Evolutionary conservation across 1,140 invertebrate genomes (phyloP), one percentile per base, ranked within the genome.

Genomic region (Holcopasites calliopsidis): DNA sequence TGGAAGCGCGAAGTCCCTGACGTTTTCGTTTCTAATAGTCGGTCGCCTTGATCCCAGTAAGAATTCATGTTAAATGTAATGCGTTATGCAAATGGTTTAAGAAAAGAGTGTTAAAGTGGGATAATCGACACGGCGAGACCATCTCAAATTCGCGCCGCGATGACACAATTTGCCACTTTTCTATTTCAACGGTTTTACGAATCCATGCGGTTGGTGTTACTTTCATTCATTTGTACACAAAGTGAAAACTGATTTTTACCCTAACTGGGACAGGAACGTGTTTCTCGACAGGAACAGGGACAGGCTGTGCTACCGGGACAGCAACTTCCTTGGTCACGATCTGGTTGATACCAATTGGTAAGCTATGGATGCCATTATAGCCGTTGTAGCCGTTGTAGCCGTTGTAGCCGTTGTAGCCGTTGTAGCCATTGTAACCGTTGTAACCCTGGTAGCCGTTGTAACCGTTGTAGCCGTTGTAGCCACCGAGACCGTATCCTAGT

Each of bases 271-370:
- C 83, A 13, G 90, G 87, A 23, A 90, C 77, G 16, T 87, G 90
- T 78, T 83, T 91, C 76, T 91, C 90, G 52, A 91, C 76, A 4
- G 89, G 78, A 5, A 89, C 86, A 26, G 88, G 80, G 11, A 90
- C 81, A 10, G 87, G 89, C 55, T 90, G 89, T 0, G 90, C 76
- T n/a, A 89, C 85, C 2, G 89, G 87, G 13, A 91, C 89, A 49
- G 88, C 71, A 3, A 90, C 87, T 84, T 90, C 88, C 52, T 88
- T 88, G 44, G 88, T 90, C 72, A 91, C 72, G 31, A 90, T 77
- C 23, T 1, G 33, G 28, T 8, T 33, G 18, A 26, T n/a, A n/a
- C 40, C 1, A 26, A 47, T 10, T 6, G 60, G 23, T 11, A 31
- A 7, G 23, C 50, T 26, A 26, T 33, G 31, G 18, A 23, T 26